These are phyloP conservation scores for Eubucco bourcierii DNA, from an alignment of 2,113 vertebrate species.

Conservation along the genomic window DNA sequence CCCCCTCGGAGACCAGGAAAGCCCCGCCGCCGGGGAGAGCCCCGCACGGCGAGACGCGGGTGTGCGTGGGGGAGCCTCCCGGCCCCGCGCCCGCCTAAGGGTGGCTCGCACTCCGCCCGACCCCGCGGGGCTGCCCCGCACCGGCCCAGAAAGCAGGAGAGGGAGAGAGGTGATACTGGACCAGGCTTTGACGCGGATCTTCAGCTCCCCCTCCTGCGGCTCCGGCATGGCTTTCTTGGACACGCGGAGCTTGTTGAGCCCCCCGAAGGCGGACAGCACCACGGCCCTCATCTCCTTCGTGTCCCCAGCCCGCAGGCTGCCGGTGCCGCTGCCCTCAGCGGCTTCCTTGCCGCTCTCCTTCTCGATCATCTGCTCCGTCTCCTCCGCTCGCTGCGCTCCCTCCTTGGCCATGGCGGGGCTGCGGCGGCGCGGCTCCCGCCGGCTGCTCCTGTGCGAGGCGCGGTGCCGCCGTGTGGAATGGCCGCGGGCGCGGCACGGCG, in stretches of 20 bases:
- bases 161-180: constrained; percentile 51
- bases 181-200: constrained; percentile 98
- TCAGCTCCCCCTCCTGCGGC: constrained; percentile 91
- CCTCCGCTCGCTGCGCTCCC: constrained; percentile 86
- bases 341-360: constrained; percentile 76
- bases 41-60: not conserved
- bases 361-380: constrained; percentile 93
- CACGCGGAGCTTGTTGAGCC: constrained; percentile 94
- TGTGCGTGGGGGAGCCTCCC: not conserved
- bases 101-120: not conserved
- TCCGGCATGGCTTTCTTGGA: constrained; percentile 91
- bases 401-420: constrained; percentile 86
- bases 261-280: constrained; percentile 89
- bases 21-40: not conserved
- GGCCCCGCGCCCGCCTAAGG: not conserved
- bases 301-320: constrained; percentile 73
- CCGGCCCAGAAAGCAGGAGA: not conserved
- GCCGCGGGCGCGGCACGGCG: constrained; percentile 59
- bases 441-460: constrained; percentile 47
- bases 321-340: constrained; percentile 56
- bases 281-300: constrained; percentile 94
- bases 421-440: constrained; percentile 55
- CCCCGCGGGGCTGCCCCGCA: not conserved
- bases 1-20: not conserved
- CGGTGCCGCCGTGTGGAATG: constrained; percentile 48